Conservation (phyloP, 1,140 invertebrate species). For the Drosophila serrata region DNA sequence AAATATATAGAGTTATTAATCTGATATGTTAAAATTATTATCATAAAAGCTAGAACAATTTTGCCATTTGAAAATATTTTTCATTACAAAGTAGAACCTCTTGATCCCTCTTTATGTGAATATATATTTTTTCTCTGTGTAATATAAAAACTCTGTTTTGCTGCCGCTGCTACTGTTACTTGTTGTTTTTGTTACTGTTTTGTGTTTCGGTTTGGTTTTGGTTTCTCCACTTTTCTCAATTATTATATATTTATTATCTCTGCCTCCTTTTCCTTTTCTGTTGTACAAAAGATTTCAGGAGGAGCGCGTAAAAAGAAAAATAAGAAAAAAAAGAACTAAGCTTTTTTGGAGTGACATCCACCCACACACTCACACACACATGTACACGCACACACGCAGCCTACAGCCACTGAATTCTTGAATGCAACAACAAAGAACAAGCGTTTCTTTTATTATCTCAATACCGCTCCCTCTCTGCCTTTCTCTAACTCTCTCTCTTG, state of each 20-base stretch:
- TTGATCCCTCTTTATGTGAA: neutral
- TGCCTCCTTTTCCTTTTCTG: slow-evolving; percentile 37
- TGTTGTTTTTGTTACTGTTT: slow-evolving; percentile 46
- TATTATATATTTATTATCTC: slow-evolving; percentile 17
- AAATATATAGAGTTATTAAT: neutral
- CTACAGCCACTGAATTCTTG: slow-evolving; percentile 56
- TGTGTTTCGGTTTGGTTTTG: slow-evolving; percentile 40
- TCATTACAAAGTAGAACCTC: neutral
- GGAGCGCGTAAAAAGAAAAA: slow-evolving; percentile 23
- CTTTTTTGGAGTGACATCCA: slow-evolving; percentile 30
- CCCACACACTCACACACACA: slow-evolving; percentile 26
- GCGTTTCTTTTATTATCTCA: slow-evolving; percentile 34
- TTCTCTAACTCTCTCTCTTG: slow-evolving; percentile 14
- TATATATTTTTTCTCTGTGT: slow-evolving; percentile 41
- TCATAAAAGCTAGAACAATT: too few species aligned
- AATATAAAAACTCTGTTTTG: slow-evolving; percentile 22
- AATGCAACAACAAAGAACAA: slow-evolving; percentile 50
- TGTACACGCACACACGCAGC: slow-evolving; percentile 42
- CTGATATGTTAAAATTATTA: neutral
- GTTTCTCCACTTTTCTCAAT: slow-evolving; percentile 29
- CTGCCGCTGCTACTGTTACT: slow-evolving; percentile 24
- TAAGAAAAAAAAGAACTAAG: slow-evolving; percentile 2
- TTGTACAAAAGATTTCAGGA: slow-evolving; percentile 77
- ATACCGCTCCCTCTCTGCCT: slow-evolving; percentile 39
- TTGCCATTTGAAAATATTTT: neutral